phyloP scores from a whole-genome alignment of 2,113 vertebrate genomes.

The Amphilophus citrinellus region DNA sequence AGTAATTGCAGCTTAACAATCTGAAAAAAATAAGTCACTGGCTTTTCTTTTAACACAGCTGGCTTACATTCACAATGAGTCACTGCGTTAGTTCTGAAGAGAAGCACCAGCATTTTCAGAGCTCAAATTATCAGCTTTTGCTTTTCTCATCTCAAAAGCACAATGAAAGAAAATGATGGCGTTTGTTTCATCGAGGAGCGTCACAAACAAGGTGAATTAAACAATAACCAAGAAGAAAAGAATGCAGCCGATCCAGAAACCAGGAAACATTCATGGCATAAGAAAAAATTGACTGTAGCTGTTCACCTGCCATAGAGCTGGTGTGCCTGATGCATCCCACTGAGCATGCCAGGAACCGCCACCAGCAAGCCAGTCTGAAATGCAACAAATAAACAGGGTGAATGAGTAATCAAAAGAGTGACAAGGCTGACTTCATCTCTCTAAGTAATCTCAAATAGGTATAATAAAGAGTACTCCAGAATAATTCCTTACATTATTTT shows the following conservation, averaged over 20 bases:
- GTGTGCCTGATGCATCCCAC: constrained; percentile 92
- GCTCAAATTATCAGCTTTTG: constrained; percentile 3
- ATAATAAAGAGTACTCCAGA: background rate
- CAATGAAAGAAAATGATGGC: background rate
- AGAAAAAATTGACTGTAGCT: background rate
- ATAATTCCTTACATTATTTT: constrained; percentile 81
- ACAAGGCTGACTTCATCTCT: background rate
- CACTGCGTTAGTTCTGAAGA: background rate
- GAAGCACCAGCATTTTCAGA: background rate
- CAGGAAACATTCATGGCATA: background rate
- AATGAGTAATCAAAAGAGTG: background rate
- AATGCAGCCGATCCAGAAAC: background rate
- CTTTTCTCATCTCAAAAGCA: background rate
- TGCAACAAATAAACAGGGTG: constrained; percentile 6
- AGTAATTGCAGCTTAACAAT: constrained; percentile 40
- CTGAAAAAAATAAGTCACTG: background rate
- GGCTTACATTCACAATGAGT: background rate
- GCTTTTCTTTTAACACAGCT: constrained; percentile 15
- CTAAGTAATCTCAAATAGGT: background rate
- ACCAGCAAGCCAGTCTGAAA: constrained; percentile 91
- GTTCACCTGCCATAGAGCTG: constrained; percentile 93
- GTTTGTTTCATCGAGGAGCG: background rate
- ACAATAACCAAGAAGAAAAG: background rate
- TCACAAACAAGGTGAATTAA: background rate
- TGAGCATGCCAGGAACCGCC: constrained; percentile 94